phyloP scores from a whole-genome alignment of 2,888 invertebrate species.

The Xanthorhoe designata region DNA sequence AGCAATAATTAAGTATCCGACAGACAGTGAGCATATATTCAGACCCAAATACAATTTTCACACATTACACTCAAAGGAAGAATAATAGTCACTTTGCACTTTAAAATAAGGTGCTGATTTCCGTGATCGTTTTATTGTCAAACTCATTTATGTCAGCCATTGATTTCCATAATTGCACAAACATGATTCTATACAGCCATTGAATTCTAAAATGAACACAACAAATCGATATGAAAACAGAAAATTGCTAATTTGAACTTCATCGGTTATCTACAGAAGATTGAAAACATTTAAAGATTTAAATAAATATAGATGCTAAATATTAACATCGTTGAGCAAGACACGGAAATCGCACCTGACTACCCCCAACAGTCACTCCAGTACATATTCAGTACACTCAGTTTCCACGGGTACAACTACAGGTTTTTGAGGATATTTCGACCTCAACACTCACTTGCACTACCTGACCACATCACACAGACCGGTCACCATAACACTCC shows the following conservation, averaged over 20 bases:
- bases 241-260: neutral
- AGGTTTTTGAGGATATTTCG: neutral
- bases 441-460: neutral
- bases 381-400: neutral
- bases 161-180: neutral
- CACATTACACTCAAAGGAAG: conserved; percentile 14
- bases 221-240: neutral
- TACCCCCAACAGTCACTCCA: neutral
- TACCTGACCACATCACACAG: neutral
- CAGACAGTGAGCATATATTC: conserved; percentile 23
- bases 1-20: conserved; percentile 10
- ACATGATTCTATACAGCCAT: no score
- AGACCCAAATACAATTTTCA: conserved; percentile 17
- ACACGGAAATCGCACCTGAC: conserved; percentile 25
- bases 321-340: conserved; percentile 21
- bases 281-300: neutral
- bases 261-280: neutral
- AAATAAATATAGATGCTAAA: conserved; percentile 15
- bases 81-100: conserved; percentile 30
- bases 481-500: neutral
- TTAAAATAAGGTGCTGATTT: conserved; percentile 25
- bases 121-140: conserved; percentile 18
- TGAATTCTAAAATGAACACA: no score
- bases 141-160: neutral
- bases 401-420: neutral